Evolutionary conservation across 2,888 invertebrate species (phyloP).

Genomic region (Invenusta paracnida): DNA sequence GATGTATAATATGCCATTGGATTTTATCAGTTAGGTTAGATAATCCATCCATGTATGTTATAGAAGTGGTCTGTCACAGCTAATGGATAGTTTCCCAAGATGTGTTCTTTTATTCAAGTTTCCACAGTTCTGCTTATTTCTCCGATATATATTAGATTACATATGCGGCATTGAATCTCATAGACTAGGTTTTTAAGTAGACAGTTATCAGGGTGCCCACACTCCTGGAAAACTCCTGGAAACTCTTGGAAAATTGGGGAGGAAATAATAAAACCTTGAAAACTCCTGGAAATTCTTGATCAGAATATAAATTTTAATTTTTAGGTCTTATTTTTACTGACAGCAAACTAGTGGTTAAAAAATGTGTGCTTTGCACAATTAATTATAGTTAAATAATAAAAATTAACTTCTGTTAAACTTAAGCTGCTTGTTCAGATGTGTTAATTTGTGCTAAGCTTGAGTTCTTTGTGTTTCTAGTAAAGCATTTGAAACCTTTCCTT

Average conservation of each 20-base stretch:
- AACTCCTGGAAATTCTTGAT: too few species aligned
- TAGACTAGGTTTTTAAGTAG: background rate
- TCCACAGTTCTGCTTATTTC: conserved; percentile 6
- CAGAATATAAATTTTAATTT: too few species aligned
- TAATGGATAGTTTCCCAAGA: conserved; percentile 1
- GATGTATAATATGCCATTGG: conserved; percentile 12
- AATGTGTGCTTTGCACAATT: too few species aligned
- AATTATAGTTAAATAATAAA: too few species aligned
- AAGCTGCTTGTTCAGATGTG: too few species aligned
- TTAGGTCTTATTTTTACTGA: too few species aligned
- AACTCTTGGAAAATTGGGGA: background rate
- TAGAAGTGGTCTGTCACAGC: conserved; percentile 12
- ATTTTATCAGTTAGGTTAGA: conserved; percentile 6
- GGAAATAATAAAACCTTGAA: too few species aligned
- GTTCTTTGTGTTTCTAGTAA: too few species aligned
- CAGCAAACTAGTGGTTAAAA: too few species aligned
- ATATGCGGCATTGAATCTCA: conserved; percentile 13
- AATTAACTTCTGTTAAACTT: too few species aligned
- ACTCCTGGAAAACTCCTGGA: background rate
- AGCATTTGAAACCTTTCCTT: too few species aligned
- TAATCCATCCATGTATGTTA: conserved; percentile 29
- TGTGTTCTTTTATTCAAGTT: conserved; percentile 9
- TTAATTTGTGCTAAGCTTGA: too few species aligned
- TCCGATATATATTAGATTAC: conserved; percentile 3
- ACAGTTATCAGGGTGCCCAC: background rate